phyloP scores from a whole-genome alignment of 2,797 vertebrate species.

The Hybognathus amarus region DNA sequence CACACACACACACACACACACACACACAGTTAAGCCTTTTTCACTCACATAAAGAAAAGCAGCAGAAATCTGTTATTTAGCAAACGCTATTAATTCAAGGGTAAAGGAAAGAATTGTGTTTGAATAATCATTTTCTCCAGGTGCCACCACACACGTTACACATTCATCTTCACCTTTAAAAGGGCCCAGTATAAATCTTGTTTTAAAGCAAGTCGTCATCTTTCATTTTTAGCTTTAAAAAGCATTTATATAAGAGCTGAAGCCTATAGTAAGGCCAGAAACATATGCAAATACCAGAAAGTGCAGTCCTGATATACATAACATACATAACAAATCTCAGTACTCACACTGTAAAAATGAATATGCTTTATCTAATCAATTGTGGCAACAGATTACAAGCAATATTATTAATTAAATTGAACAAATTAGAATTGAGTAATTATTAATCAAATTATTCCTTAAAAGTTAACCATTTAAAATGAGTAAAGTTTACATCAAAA shows the following conservation, averaged over 20 bases:
- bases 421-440: too few relatives aligned
- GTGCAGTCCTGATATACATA: not conserved
- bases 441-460: too few relatives aligned
- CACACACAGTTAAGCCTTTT: conserved; percentile 18
- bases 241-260: not conserved
- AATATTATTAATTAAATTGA: too few relatives aligned
- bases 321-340: not conserved
- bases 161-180: not conserved
- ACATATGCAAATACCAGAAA: not conserved
- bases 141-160: not conserved
- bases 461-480: too few relatives aligned
- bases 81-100: conserved; percentile 11
- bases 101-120: conserved; percentile 15
- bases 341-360: too few relatives aligned
- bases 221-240: conserved; percentile 3
- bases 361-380: too few relatives aligned
- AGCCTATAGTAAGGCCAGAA: not conserved
- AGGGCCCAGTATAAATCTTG: not conserved
- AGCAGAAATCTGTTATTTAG: conserved; percentile 18
- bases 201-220: conserved; percentile 17
- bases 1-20: not conserved
- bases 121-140: conserved; percentile 31
- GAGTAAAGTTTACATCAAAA: too few relatives aligned
- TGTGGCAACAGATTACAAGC: too few relatives aligned
- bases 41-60: conserved; percentile 28